Percentiles rank a stretch among this genome's conserved stretches.
phyloP scores from a whole-genome alignment of 1,140 invertebrate species.

The Lordiphosa stackelbergi region DNA sequence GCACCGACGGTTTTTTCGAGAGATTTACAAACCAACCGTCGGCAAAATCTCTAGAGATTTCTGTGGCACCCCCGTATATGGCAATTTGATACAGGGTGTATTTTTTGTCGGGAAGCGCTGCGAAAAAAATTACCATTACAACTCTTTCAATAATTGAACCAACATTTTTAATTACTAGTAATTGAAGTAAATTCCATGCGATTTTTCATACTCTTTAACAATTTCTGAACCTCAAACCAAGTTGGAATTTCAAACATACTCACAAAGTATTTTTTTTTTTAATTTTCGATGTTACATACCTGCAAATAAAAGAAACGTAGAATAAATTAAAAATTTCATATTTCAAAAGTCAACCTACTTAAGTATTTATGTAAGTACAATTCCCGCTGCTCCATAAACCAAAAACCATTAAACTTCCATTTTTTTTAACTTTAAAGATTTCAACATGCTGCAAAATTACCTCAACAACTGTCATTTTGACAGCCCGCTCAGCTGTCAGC shows the following conservation, averaged over 20 bases:
- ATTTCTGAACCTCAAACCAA: no score
- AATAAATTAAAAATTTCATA: background rate
- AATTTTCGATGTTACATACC: conserved; percentile 43
- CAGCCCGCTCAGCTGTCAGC: conserved; percentile 48
- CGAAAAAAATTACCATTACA: no score
- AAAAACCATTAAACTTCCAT: conserved; percentile 40
- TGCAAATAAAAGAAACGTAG: conserved; percentile 37
- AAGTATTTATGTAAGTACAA: conserved; percentile 2
- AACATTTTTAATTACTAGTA: no score
- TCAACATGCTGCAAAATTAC: conserved; percentile 40
- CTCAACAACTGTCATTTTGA: conserved; percentile 65
- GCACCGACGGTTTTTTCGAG: no score
- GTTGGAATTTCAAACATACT: conserved; percentile 3
- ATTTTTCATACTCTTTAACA: no score
- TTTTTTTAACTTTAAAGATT: conserved; percentile 15
- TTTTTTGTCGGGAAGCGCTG: no score
- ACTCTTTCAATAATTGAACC: no score
- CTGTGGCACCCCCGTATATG: no score
- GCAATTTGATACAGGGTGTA: no score
- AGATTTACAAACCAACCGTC: no score
- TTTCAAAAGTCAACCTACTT: conserved; percentile 1
- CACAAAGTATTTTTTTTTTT: background rate
- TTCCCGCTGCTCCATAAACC: conserved; percentile 6
- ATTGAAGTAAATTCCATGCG: no score
- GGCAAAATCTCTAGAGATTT: no score